These are phyloP conservation scores for Neolamprologus cancellatus DNA, from an alignment of 2,113 vertebrate species.

Conservation along the genomic window DNA sequence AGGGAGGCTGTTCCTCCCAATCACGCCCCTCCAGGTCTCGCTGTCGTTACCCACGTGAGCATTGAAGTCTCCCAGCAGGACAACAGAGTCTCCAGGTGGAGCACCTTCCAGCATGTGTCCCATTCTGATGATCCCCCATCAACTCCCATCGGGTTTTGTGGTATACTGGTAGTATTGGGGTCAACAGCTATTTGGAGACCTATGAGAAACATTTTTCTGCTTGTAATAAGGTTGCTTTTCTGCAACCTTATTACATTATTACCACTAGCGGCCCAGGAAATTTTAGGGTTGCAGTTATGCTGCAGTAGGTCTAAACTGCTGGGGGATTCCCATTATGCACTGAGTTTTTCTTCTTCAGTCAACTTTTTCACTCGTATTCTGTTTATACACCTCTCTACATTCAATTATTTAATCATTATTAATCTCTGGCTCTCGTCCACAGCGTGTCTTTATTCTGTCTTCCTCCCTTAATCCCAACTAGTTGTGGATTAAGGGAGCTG, in stretches of 20 bases:
- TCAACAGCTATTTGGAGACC: constrained; percentile 20
- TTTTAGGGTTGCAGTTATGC: background rate
- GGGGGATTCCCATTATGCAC: background rate
- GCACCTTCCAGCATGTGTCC: background rate
- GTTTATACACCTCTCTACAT: background rate
- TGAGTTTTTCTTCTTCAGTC: background rate
- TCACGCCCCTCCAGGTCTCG: too few relatives aligned
- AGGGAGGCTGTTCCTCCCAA: too few relatives aligned
- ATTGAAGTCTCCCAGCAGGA: too few relatives aligned
- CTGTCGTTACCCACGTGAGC: too few relatives aligned
- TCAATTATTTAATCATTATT: background rate
- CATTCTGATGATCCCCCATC: constrained; percentile 58
- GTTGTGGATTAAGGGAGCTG: background rate
- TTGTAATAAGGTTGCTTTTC: background rate
- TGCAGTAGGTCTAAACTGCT: background rate
- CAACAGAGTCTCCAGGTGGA: too few relatives aligned
- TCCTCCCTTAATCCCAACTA: background rate
- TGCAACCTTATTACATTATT: background rate
- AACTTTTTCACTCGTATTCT: background rate
- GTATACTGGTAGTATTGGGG: background rate
- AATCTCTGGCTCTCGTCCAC: background rate
- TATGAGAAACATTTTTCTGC: background rate
- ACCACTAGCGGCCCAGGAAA: background rate
- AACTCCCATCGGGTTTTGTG: background rate
- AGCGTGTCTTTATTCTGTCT: background rate